phyloP scores from a whole-genome alignment of 2,113 vertebrate species.

The Nannobrachium achirus region DNA sequence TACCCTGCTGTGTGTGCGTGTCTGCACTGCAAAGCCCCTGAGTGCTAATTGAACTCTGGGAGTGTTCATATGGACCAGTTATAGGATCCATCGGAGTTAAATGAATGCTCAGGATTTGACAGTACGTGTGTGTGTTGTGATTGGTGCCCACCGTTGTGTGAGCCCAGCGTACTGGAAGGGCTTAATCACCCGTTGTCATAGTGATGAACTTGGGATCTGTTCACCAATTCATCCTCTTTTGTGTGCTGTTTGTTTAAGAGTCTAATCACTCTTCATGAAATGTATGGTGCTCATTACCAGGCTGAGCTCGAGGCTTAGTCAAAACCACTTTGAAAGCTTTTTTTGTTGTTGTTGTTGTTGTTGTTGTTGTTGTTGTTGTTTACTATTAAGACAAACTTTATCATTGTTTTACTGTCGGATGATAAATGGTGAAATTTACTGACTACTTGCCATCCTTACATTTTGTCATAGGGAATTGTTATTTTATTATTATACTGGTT shows the following conservation, averaged over 20 bases:
- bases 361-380: too few relatives aligned
- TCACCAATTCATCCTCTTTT: conserved; percentile 66
- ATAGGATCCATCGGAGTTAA: too few relatives aligned
- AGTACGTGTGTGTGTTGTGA: neutral
- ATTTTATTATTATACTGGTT: too few relatives aligned
- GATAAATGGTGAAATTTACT: neutral
- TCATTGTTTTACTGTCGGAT: neutral
- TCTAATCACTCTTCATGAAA: conserved; percentile 61
- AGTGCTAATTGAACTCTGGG: too few relatives aligned
- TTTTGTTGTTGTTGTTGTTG: too few relatives aligned
- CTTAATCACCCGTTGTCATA: conserved; percentile 72
- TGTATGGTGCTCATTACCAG: conserved; percentile 42
- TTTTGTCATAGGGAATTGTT: too few relatives aligned
- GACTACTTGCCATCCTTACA: neutral
- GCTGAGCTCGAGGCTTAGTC: conserved; percentile 21
- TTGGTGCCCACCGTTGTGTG: conserved; percentile 54
- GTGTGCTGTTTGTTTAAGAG: conserved; percentile 60
- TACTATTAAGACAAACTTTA: neutral
- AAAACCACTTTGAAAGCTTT: conserved; percentile 16
- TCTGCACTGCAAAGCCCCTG: neutral
- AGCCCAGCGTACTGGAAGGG: conserved; percentile 68
- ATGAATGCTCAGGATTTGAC: too few relatives aligned
- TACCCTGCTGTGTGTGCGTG: neutral
- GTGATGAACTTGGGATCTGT: conserved; percentile 67
- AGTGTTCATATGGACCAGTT: too few relatives aligned